These are phyloP conservation scores for Edolisoma coerulescens DNA, from an alignment of 2,113 vertebrate genomes.

Conservation along the genomic window DNA sequence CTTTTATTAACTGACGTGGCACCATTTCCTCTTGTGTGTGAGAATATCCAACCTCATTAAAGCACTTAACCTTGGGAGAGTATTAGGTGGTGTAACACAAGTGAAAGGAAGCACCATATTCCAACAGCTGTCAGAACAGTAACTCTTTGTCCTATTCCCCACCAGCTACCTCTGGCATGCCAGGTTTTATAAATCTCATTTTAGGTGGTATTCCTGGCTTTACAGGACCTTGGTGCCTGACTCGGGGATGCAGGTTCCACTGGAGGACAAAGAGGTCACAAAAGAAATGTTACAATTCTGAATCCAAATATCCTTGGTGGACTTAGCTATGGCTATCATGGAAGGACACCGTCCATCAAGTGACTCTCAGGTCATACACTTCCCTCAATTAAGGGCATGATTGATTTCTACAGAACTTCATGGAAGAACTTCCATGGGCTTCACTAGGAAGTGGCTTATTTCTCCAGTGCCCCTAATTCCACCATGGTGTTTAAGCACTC, in stretches of 20 bases:
- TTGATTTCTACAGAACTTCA: not conserved
- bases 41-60: conserved; percentile 22
- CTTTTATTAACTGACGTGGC: not conserved
- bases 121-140: not conserved
- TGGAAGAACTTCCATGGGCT: not conserved
- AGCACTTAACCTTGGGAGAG: conserved; percentile 15
- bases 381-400: not conserved
- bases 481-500: not conserved
- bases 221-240: not conserved
- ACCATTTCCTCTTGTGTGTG: not conserved
- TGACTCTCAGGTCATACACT: not conserved
- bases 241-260: not conserved
- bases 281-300: not conserved
- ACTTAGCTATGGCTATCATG: not conserved
- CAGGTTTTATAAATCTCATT: not conserved
- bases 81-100: not conserved
- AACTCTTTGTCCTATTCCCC: not conserved
- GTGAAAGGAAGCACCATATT: not conserved
- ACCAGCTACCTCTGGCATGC: not conserved
- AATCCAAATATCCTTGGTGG: not conserved
- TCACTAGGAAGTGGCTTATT: not conserved
- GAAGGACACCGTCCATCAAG: not conserved
- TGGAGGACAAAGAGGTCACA: not conserved
- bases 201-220: not conserved
- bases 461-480: not conserved